Evolutionary conservation across 2,888 invertebrate species (phyloP).

Genomic region (Cryptophagus acutangulus): DNA sequence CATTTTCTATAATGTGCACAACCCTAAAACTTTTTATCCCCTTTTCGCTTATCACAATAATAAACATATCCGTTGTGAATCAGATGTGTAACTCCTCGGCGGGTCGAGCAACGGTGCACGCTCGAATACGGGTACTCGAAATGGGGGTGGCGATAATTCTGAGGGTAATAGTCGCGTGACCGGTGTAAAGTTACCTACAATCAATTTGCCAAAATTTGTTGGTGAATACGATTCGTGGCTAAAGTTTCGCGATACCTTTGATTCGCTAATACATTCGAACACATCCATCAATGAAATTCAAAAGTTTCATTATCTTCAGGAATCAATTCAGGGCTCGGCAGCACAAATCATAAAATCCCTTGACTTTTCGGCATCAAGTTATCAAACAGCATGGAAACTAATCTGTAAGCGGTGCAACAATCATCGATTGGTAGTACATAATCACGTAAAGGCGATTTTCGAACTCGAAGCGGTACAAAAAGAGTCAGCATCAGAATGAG

Average conservation of each 20-base stretch:
- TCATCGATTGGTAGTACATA: neutral
- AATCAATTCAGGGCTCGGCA: neutral
- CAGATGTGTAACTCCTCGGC: conserved; percentile 20
- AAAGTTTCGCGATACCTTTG: neutral
- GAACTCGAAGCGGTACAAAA: neutral
- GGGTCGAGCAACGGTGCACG: too few relatives aligned
- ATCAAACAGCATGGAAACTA: neutral
- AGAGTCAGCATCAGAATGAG: neutral
- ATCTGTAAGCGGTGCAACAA: neutral
- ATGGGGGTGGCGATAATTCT: too few relatives aligned
- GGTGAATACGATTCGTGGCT: neutral
- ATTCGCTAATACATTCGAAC: neutral
- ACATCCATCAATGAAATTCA: neutral
- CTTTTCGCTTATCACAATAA: conserved; percentile 21
- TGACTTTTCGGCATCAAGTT: neutral
- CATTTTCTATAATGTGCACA: conserved; percentile 24
- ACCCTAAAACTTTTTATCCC: conserved; percentile 26
- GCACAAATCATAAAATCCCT: neutral
- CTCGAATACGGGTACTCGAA: too few relatives aligned
- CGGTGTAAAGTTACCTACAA: neutral
- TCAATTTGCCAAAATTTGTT: neutral
- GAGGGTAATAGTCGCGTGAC: too few relatives aligned
- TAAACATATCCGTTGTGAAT: conserved; percentile 20
- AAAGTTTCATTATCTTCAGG: conserved; percentile 1
- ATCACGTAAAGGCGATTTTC: neutral